Conservation (phyloP, 35 echinoderm and acorn worm genomes). For the Ophiothrix spiculata region DNA sequence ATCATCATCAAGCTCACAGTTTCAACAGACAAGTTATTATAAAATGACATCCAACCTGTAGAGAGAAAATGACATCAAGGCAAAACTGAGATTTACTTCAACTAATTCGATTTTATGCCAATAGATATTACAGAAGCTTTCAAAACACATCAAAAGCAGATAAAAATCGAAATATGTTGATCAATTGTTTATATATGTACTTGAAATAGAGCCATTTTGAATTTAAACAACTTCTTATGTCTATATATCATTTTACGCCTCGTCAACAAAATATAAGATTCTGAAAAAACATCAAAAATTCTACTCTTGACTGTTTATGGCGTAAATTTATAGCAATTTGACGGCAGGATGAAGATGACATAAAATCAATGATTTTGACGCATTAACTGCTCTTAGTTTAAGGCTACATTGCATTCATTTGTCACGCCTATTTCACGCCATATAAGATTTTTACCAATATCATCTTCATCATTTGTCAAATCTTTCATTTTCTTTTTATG, state of each 20-base stretch:
- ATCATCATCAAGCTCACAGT: too few relatives aligned
- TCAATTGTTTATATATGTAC: not conserved
- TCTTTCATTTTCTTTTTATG: not conserved
- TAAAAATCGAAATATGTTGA: not conserved
- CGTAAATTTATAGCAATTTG: slow-evolving; percentile 11
- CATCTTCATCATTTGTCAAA: not conserved
- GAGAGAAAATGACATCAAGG: not conserved
- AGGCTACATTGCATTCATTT: not conserved
- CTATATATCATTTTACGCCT: not conserved
- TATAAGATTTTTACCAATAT: not conserved
- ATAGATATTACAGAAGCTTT: not conserved
- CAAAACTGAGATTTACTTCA: not conserved
- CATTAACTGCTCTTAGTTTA: not conserved
- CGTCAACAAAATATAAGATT: not conserved
- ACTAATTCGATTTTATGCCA: not conserved
- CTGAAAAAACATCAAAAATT: not conserved
- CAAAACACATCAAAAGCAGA: slow-evolving; percentile 3
- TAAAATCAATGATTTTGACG: not conserved
- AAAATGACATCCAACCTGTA: not conserved
- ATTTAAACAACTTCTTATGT: not conserved
- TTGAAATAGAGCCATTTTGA: not conserved
- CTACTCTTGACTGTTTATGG: not conserved
- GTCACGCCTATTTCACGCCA: not conserved
- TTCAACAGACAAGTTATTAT: too few relatives aligned
- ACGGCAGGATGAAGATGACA: not conserved